Base-by-base conservation (phyloP, 2,888 invertebrate genomes). In the Physocephala rufipes region DNA sequence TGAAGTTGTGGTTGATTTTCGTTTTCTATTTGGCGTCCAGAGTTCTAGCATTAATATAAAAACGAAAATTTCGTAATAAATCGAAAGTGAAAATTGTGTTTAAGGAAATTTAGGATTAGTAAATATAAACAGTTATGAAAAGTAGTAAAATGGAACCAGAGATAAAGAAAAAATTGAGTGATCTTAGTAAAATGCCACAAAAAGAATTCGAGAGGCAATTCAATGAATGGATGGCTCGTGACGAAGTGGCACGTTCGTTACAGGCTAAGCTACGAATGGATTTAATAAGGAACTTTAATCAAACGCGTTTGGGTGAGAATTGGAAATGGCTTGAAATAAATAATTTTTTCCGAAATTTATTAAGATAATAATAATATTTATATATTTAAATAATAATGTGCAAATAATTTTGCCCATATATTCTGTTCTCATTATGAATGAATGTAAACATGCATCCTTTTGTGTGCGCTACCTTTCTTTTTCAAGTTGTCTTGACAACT, bases 181-280 rank as follows among this genome's bases (percentile, higher is more conserved):
- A 84, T 45, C 78, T 86, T 21, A 76, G 81, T 2, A 79, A 82
- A 68, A 77, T 86, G 16, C 81, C 86, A 1, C 79, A 82, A 59
- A 75, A 79, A 2, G 85, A 86, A 51, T 86, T 86, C 53, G 82
- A 82, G 65, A 73, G 78, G n/a, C 79, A 83, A 69, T 82, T 86
- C 61, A 79, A 81, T 2, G 77, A 82, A 16, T 86, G 86, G 86
- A 80, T 86, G 77, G 78, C 82, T 58, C 77, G 83, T 16, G 83
- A 85, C 72, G 84, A 82, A 68, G 77, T 86, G 2, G 84, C 85
- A 4, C 79, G 79, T 9, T 78, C 80, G 2, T 70, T 85, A 70
- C 84, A 85, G 69, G 80, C 83, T 1, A 84, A 85, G 70, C 70
- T 86, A 26, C 80, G 86, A 1, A 79, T 78, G 71, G 83, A 86